Evolutionary conservation across 2,888 invertebrate genomes (phyloP), one percentile per base, ranked within the genome.

Genomic region (Zhuqinia jingwanae): DNA sequence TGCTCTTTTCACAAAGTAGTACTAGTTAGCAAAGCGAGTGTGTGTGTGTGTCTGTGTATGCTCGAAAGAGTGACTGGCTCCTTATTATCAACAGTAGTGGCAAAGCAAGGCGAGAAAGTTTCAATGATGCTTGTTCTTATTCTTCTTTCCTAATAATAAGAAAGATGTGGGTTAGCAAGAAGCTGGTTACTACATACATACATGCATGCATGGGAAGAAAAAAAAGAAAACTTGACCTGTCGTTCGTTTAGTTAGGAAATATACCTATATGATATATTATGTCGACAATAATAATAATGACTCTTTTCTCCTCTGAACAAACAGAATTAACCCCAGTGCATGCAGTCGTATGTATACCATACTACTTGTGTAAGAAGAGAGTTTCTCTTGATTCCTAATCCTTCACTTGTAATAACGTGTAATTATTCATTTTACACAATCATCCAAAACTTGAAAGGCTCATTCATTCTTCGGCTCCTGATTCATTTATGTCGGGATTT

Each of bases 1-100:
- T 73, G 81, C 60, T 73, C 56, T 60, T 70, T 81, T 81, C 60
- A 81, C 70, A 30, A 60, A 70, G 22, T 60, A 78, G 68, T 17
- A 17, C 68, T 68, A 68, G 68, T 68, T 68, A 68, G 45, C 42
- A n/a, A n/a, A n/a, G n/a, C n/a, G n/a, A n/a, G n/a, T n/a, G n/a
- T n/a, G n/a, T n/a, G n/a, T n/a, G n/a, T n/a, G n/a, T n/a, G n/a
- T n/a, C n/a, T n/a, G n/a, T n/a, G n/a, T 20, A 50, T 22, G 27
- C n/a, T 25, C 20, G 56, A 17, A 36, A 60, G 58, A 56, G 53
- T 80, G 60, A 63, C 25, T 73, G 45, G 60, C 20, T n/a, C 36
- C 15, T 65, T 42, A 36, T 68, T 5, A 42, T 42, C 68, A 42
- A n/a, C n/a, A n/a, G n/a, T n/a, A n/a, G n/a, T n/a, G n/a, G n/a